Conservation (phyloP, 2,797 vertebrate species). For the Hafferia zeledoni region DNA sequence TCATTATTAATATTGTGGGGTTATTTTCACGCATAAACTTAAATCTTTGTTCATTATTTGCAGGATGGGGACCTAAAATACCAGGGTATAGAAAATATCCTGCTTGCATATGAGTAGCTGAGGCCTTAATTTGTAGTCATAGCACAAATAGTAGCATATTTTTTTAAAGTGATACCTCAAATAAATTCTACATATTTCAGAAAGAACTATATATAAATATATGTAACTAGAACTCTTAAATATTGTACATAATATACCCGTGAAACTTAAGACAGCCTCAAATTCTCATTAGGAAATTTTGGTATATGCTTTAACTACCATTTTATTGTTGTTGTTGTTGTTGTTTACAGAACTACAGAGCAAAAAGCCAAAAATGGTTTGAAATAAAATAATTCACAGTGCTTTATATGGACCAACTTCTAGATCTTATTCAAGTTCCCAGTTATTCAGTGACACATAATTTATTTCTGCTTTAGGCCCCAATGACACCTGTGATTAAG, state of each 20-base stretch:
- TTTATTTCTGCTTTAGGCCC: background rate
- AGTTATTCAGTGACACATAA: background rate
- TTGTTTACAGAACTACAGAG: background rate
- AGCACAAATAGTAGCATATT: background rate
- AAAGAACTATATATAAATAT: background rate
- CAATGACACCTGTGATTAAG: background rate
- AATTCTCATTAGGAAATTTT: background rate
- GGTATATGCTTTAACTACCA: background rate
- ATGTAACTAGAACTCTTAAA: background rate
- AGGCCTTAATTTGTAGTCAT: background rate
- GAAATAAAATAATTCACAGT: background rate
- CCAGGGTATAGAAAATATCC: background rate
- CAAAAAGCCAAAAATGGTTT: background rate
- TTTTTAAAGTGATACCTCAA: background rate
- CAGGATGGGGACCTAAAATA: background rate
- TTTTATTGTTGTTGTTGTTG: background rate
- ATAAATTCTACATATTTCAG: background rate
- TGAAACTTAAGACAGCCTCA: background rate
- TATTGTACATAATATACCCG: background rate
- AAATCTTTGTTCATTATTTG: background rate
- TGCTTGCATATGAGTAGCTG: background rate
- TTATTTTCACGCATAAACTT: background rate
- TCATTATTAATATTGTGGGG: background rate
- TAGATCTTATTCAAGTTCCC: background rate
- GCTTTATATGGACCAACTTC: background rate